Base-by-base conservation (phyloP, 2,797 vertebrate species). In the Aeoliscus strigatus region DNA sequence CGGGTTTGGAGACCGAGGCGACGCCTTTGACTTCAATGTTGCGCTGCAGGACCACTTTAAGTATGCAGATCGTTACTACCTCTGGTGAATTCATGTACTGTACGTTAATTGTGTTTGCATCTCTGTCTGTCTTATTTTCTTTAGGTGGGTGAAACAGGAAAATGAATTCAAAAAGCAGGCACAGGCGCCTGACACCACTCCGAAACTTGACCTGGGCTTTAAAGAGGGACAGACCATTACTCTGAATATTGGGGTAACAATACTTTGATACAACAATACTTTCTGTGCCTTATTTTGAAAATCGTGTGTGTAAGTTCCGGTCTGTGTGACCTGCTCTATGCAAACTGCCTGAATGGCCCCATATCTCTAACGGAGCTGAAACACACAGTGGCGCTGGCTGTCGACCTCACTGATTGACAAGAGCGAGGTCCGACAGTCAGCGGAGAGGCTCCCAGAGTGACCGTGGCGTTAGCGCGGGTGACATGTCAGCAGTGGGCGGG, bases 161-260 rank as follows among this genome's bases (percentile, higher is more conserved):
- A 70, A 83, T 13, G 94, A 99, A 74, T 83, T 99, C 14, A 91
- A 77, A 38, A 94, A 91, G 77, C 91, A 95, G 60, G 92, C 92
- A 14, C 91, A 93, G 73, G 84, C 89, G 60, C 86, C 88, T 71
- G 93, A 97, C 66, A 72, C 70, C 11, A 89, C 89, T 56, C 96
- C 96, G 14, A 99, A 96, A 66, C 84, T 99, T 69, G 94, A 99
- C 70, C 86, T 99, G 13, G 94, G 96, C 24, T 99, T 99, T 72
- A 99, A 99, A 84, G 96, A 98, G 74, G 96, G 96, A 47, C 94
- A 99, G 71, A 99, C 96, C 18, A 99, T 99, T 62, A 99, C 96
- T 61, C 83, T 99, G 36, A 98, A 93, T 77, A 99, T 99, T 34
- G 96, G 94, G 90, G 96, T 99, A 81, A 69, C 4, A 10, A 30